A percentile compares a stretch with the other conserved stretches of the same genome.
Evolutionary conservation across 2,113 vertebrate species (phyloP).

Genomic region (Calyptomena viridis): DNA sequence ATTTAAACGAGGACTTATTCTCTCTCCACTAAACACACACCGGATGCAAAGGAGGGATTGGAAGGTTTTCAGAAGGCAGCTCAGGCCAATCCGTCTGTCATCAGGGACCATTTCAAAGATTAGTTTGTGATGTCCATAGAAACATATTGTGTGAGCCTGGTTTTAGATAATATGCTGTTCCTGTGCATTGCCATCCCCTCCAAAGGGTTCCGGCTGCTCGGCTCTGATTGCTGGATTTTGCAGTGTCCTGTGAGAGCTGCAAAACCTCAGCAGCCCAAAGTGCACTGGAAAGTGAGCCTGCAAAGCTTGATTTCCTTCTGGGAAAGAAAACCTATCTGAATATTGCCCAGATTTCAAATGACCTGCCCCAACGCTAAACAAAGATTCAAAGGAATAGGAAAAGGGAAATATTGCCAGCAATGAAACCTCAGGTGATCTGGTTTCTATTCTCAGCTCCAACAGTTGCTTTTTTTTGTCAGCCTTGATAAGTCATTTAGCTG

Average conservation of each 20-base stretch:
- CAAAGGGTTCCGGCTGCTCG: not conserved
- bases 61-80: conserved; percentile 13
- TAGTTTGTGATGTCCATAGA: conserved; percentile 45
- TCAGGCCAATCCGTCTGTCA: not conserved
- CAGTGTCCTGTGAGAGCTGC: conserved; percentile 40
- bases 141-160: not conserved
- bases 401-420: not conserved
- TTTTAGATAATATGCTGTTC: not conserved
- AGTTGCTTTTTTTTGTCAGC: not conserved
- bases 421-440: conserved; percentile 55
- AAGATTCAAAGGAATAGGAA: not conserved
- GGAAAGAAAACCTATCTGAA: conserved; percentile 28
- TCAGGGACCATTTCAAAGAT: conserved; percentile 54
- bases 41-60: conserved; percentile 40
- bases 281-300: not conserved
- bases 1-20: conserved; percentile 48
- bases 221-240: conserved; percentile 52
- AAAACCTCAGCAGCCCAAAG: conserved; percentile 11
- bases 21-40: conserved; percentile 51
- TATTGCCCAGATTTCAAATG: conserved; percentile 10
- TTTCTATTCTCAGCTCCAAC: conserved; percentile 1
- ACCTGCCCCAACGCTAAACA: not conserved
- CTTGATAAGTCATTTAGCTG: conserved; percentile 36
- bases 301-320: conserved; percentile 50
- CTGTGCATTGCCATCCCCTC: not conserved